These are phyloP conservation scores for Ptiloglossa arizonensis DNA, from an alignment of 1,140 invertebrate species.

Conservation along the genomic window DNA sequence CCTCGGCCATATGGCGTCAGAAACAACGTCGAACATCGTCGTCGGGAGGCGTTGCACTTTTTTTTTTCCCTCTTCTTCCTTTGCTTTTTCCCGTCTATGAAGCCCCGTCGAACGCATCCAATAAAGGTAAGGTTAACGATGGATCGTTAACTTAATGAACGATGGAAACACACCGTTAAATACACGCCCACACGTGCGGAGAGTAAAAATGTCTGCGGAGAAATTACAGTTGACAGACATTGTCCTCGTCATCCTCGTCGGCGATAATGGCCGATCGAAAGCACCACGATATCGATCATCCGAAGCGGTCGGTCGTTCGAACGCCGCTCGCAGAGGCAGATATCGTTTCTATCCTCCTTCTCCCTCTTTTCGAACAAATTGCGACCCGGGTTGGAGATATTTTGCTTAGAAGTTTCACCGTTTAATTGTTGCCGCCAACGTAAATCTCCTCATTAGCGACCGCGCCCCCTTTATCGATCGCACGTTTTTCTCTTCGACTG, in stretches of 20 bases:
- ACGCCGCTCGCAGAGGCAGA: neutral
- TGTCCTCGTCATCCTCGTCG: conserved; percentile 40
- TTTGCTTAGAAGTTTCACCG: too few species aligned
- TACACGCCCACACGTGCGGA: conserved; percentile 56
- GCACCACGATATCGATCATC: conserved; percentile 41
- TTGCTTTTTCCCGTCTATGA: conserved; percentile 17
- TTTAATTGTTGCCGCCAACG: too few species aligned
- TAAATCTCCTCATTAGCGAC: too few species aligned
- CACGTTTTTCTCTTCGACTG: too few species aligned
- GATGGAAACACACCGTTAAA: conserved; percentile 72
- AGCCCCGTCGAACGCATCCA: conserved; percentile 68
- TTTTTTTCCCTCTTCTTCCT: conserved; percentile 1
- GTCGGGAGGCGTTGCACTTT: conserved; percentile 3
- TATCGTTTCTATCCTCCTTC: neutral
- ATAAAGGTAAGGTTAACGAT: conserved; percentile 77
- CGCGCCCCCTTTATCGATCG: too few species aligned
- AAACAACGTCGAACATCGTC: conserved; percentile 30
- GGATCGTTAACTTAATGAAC: conserved; percentile 78
- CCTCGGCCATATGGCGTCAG: conserved; percentile 44
- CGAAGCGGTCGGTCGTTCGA: neutral
- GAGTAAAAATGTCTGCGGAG: conserved; percentile 60
- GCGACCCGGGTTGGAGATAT: too few species aligned
- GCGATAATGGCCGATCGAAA: conserved; percentile 52
- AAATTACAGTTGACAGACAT: conserved; percentile 60
- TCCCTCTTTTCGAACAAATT: neutral